A percentile compares a stretch with the other conserved stretches of the same genome.
phyloP scores from a whole-genome alignment of 1,140 invertebrate species.

The Leptonema lineaticorne region DNA sequence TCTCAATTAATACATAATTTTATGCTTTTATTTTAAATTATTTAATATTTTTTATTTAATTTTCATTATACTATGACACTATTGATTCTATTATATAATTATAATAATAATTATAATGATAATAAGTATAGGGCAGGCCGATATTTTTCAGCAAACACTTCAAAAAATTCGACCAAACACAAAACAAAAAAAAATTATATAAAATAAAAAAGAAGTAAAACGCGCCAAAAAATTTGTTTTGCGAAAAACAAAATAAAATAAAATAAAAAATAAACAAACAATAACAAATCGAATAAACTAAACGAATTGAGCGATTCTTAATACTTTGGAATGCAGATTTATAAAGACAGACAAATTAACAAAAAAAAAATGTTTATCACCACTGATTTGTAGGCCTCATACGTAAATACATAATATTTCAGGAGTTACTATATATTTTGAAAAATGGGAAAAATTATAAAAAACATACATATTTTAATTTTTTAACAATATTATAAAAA shows the following conservation, averaged over 20 bases:
- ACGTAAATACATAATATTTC: neutral
- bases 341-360: neutral
- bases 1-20: no score
- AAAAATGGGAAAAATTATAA: no score
- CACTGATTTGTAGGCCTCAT: conserved; percentile 8
- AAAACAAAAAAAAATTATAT: neutral
- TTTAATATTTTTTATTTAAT: no score
- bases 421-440: no score
- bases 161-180: no score
- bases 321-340: conserved; percentile 19
- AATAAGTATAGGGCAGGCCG: conserved; percentile 10
- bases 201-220: neutral
- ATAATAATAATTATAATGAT: neutral
- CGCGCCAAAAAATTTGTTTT: conserved; percentile 7
- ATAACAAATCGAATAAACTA: no score
- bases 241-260: no score
- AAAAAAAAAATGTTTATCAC: neutral
- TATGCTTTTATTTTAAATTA: no score
- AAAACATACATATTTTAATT: no score
- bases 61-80: conserved; percentile 4
- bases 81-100: neutral
- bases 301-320: conserved; percentile 12
- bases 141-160: no score
- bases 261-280: conserved; percentile 8
- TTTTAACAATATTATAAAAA: no score